Evolutionary conservation across 2,888 invertebrate genomes (phyloP), one percentile per base, ranked within the genome.

Genomic region (Megaustenia siamemsis): DNA sequence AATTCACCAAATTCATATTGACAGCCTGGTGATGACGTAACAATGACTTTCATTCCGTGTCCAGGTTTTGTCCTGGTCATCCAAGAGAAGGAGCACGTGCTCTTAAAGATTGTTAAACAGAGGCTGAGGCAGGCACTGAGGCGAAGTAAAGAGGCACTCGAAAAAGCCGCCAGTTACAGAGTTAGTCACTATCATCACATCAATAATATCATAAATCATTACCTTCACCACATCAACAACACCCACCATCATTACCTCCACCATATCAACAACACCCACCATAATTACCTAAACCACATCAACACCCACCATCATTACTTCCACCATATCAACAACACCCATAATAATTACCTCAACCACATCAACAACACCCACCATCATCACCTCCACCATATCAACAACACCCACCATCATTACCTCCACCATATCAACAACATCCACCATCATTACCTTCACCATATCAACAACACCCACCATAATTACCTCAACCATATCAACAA

Each of bases 21-120:
- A n/a, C n/a, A n/a, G n/a, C n/a, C n/a, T n/a, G n/a, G n/a, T n/a
- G n/a, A n/a, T n/a, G n/a, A n/a, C n/a, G n/a, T n/a, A n/a, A n/a
- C n/a, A n/a, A n/a, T n/a, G n/a, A n/a, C n/a, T n/a, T 5, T 21
- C 5, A n/a, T 56, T 28, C 28, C 28, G 28, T 63, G 5, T 86
- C 21, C 87, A 92, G 92, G 92, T 88, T 92, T 92, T 80, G 92
- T 92, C 28, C 87, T 92, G 86, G 92, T 92, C 0, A 92, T 92
- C 53, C 90, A 92, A 83, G 92, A 92, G 86, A 91, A 92, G 82
- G 92, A 92, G 71, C 87, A 92, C 82, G 92, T 92, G 1, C 87
- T 90, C 66, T 86, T 92, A 45, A 92, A 92, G 86, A 89, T 92
- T 18, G 88, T 91, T 12, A 92, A 92, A 86, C 92, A 92, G 81